phyloP scores from a whole-genome alignment of 1,140 invertebrate species.

The Drosophila micromelanica region DNA sequence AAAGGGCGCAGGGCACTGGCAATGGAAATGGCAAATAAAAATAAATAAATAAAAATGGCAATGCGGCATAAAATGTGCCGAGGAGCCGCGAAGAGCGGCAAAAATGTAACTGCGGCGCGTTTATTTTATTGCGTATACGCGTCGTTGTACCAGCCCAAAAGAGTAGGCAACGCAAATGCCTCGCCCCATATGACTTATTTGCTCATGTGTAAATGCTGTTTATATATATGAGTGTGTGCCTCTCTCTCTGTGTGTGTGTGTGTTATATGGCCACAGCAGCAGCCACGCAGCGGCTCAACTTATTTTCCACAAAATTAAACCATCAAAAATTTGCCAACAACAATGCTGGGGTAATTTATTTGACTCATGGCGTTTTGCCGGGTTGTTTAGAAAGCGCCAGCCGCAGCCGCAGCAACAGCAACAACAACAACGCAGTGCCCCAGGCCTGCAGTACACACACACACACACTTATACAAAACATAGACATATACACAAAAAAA shows the following conservation, averaged over 20 bases:
- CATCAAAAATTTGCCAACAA: conserved; percentile 83
- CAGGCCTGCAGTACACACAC: conserved; percentile 40
- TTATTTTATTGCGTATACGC: conserved; percentile 83
- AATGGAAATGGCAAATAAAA: conserved; percentile 59
- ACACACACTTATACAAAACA: conserved; percentile 31
- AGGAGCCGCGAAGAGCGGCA: conserved; percentile 51
- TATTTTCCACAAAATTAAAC: conserved; percentile 83
- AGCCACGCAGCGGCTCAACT: conserved; percentile 80
- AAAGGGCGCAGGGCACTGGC: conserved; percentile 62
- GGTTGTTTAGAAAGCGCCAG: conserved; percentile 61
- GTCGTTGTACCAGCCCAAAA: conserved; percentile 30
- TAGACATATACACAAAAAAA: conserved; percentile 17
- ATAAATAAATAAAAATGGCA: conserved; percentile 76
- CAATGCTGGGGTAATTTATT: conserved; percentile 81
- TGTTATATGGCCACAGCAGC: conserved; percentile 72
- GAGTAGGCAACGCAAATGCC: conserved; percentile 67
- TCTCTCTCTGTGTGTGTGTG: conserved; percentile 12
- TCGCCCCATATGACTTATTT: conserved; percentile 28
- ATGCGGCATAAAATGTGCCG: conserved; percentile 78
- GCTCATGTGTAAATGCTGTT: conserved; percentile 38
- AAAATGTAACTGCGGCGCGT: conserved; percentile 76
- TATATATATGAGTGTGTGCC: conserved; percentile 38
- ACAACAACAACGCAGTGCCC: conserved; percentile 24
- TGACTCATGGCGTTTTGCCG: conserved; percentile 72
- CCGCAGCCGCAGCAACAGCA: conserved; percentile 33